Percentiles rank a stretch among this genome's conserved stretches.
Evolutionary conservation across 1,140 invertebrate genomes (phyloP).

Genomic region (Mactra quadrangularis): DNA sequence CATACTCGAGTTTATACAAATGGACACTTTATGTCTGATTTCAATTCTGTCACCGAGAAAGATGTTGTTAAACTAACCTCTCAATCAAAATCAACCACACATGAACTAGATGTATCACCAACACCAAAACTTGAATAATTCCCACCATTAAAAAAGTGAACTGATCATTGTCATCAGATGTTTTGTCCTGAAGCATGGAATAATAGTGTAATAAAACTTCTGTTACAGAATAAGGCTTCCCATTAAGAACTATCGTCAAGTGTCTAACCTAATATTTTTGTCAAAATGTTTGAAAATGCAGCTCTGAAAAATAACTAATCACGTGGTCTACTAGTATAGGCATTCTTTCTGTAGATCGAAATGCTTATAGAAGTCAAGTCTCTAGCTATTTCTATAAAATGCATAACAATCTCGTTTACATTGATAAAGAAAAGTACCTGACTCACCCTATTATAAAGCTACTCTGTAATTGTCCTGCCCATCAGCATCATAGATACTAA

Average conservation of each 20-base stretch:
- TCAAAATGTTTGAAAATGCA: conserved; percentile 22
- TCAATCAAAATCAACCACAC: conserved; percentile 19
- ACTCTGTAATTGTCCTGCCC: too few species aligned
- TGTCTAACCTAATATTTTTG: conserved; percentile 26
- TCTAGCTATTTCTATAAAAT: too few species aligned
- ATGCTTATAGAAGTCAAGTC: conserved; percentile 24
- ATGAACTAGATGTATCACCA: conserved; percentile 8
- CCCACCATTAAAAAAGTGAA: conserved; percentile 10
- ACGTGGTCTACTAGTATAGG: neutral
- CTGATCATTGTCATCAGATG: neutral
- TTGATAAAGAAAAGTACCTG: too few species aligned
- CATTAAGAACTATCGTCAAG: conserved; percentile 34
- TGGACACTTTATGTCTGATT: conserved; percentile 8
- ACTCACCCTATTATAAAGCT: too few species aligned
- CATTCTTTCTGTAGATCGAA: conserved; percentile 8
- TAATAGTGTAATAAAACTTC: too few species aligned
- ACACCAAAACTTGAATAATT: neutral
- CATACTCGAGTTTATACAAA: too few species aligned
- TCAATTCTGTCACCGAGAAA: conserved; percentile 14
- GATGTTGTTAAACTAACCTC: conserved; percentile 13
- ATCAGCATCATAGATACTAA: too few species aligned
- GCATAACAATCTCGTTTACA: too few species aligned
- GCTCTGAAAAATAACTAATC: conserved; percentile 8
- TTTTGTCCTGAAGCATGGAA: conserved; percentile 19
- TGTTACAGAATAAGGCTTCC: conserved; percentile 37